phyloP scores from a whole-genome alignment of 2,797 vertebrate genomes.

The Notamacropus eugenii region DNA sequence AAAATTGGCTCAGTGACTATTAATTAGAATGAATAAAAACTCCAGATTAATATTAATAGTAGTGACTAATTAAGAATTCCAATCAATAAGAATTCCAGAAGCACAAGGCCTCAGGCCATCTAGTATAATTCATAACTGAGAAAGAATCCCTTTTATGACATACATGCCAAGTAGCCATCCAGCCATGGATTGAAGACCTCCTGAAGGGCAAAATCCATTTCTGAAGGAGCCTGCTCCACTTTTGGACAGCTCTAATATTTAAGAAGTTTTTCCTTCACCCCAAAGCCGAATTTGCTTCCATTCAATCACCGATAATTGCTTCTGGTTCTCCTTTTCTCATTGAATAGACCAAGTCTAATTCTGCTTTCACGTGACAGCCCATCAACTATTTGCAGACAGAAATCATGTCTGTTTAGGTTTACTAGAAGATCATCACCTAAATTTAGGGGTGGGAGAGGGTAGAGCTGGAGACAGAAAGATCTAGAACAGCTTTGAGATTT shows the following conservation, averaged over 20 bases:
- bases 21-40: neutral
- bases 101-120: neutral
- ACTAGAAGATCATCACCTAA: neutral
- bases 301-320: neutral
- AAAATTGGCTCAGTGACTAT: neutral
- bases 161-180: neutral
- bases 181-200: neutral
- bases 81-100: neutral
- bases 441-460: neutral
- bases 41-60: neutral
- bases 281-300: neutral
- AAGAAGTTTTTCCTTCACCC: neutral
- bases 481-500: neutral
- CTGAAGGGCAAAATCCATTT: neutral
- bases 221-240: neutral
- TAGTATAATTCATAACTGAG: neutral
- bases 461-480: neutral
- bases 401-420: neutral
- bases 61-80: neutral
- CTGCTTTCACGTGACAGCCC: neutral
- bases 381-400: neutral
- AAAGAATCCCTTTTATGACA: neutral
- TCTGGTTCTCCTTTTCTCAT: neutral
- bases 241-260: neutral
- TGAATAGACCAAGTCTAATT: neutral